Evolutionary conservation across 2,113 vertebrate genomes (phyloP).

Genomic region (Cromileptes altivelis): DNA sequence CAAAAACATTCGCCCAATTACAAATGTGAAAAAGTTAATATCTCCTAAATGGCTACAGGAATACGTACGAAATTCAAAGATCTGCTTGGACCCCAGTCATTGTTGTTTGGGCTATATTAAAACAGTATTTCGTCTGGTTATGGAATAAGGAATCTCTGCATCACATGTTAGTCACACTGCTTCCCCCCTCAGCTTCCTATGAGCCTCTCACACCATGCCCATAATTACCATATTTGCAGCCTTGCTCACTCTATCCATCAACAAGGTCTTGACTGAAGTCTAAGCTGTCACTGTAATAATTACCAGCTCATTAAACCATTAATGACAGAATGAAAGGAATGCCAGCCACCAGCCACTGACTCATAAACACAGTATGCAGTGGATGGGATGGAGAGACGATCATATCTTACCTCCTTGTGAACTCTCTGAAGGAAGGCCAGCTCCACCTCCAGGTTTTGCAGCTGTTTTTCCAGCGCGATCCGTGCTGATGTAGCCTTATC

Average conservation of each 20-base stretch:
- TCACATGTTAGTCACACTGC: slow-evolving; percentile 2
- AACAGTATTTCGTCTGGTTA: not conserved
- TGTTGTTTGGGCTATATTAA: too few species aligned
- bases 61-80: too few species aligned
- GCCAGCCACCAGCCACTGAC: not conserved
- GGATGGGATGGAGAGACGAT: not conserved
- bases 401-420: slow-evolving; percentile 83
- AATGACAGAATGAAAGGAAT: slow-evolving; percentile 31
- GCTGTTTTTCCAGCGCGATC: slow-evolving; percentile 80
- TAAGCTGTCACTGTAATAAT: slow-evolving; percentile 30
- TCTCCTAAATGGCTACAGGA: too few species aligned
- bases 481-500: slow-evolving; percentile 74
- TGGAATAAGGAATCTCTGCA: not conserved
- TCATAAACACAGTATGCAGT: not conserved
- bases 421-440: slow-evolving; percentile 83
- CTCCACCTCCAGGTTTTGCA: slow-evolving; percentile 82
- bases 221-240: slow-evolving; percentile 26
- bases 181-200: not conserved
- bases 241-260: slow-evolving; percentile 32
- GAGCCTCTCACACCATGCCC: slow-evolving; percentile 25
- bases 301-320: slow-evolving; percentile 30
- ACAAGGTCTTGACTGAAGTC: not conserved
- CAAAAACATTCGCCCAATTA: too few species aligned
- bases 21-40: too few species aligned
- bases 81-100: too few species aligned